Percentiles rank a stretch among this genome's conserved stretches.
Evolutionary conservation across 2,113 vertebrate species (phyloP).

Genomic region (Elephantulus edwardii): DNA sequence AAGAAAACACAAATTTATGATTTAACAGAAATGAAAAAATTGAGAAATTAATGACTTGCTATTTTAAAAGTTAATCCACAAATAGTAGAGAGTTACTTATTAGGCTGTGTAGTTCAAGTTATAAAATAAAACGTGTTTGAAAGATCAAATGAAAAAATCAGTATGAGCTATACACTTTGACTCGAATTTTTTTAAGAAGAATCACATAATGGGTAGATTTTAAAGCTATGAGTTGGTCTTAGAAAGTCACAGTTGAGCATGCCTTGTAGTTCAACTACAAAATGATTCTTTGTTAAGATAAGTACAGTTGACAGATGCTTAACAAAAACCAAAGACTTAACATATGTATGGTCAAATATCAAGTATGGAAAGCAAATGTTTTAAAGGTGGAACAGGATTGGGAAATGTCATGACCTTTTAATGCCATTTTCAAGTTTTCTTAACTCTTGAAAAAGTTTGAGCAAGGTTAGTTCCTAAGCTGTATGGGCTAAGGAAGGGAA

Average conservation of each 20-base stretch:
- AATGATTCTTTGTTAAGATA: not conserved
- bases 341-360: not conserved
- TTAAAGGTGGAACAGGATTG: not conserved
- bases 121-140: no score
- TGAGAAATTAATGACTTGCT: not conserved
- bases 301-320: not conserved
- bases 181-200: no score
- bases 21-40: not conserved
- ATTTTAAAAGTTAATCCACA: not conserved
- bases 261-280: not conserved
- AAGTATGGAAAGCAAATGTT: not conserved
- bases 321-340: not conserved
- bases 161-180: no score
- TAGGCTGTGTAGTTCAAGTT: no score
- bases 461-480: not conserved
- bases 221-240: not conserved
- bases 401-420: not conserved
- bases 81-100: not conserved
- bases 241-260: not conserved
- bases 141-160: no score
- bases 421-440: not conserved
- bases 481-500: not conserved
- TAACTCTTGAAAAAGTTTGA: not conserved
- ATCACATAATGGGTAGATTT: no score
- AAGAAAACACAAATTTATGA: not conserved